Conservation (phyloP, 2,888 invertebrate species). For the Parascotia fuliginaria region DNA sequence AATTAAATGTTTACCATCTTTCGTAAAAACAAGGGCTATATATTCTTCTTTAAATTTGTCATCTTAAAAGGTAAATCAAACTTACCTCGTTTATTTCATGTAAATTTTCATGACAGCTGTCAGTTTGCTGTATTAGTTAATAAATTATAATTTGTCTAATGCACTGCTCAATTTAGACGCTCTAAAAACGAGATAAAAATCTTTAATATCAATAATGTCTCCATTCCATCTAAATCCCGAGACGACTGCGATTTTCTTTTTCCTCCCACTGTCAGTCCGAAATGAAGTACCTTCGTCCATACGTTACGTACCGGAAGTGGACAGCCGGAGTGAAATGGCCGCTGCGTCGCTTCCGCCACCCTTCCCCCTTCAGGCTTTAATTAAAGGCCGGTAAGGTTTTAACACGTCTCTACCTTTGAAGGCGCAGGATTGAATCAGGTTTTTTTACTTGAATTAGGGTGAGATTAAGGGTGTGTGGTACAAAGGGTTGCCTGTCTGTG, state of each 20-base stretch:
- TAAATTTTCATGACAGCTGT: no score
- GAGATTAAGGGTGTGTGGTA: slow-evolving; percentile 45
- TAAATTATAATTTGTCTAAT: no score
- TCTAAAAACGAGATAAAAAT: no score
- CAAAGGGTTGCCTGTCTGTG: slow-evolving; percentile 48
- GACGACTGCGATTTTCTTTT: slow-evolving; percentile 73
- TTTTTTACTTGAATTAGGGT: slow-evolving; percentile 43
- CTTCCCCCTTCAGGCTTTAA: slow-evolving; percentile 66
- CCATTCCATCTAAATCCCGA: slow-evolving; percentile 54
- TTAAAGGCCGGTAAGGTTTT: slow-evolving; percentile 83
- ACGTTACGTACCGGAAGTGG: slow-evolving; percentile 74
- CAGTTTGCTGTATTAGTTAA: no score
- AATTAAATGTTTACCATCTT: no score
- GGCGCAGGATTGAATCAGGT: slow-evolving; percentile 59
- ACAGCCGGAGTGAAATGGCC: slow-evolving; percentile 72
- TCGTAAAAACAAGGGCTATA: no score
- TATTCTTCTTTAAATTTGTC: no score
- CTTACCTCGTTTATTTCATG: no score
- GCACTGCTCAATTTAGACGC: no score
- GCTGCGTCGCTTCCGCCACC: slow-evolving; percentile 57
- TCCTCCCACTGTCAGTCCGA: slow-evolving; percentile 70
- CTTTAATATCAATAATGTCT: slow-evolving; percentile 35
- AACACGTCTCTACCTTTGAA: slow-evolving; percentile 76
- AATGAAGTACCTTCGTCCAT: slow-evolving; percentile 79
- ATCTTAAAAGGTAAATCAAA: no score